Conservation (phyloP, 1,140 invertebrate species). For the Euura saliciscinereae region DNA sequence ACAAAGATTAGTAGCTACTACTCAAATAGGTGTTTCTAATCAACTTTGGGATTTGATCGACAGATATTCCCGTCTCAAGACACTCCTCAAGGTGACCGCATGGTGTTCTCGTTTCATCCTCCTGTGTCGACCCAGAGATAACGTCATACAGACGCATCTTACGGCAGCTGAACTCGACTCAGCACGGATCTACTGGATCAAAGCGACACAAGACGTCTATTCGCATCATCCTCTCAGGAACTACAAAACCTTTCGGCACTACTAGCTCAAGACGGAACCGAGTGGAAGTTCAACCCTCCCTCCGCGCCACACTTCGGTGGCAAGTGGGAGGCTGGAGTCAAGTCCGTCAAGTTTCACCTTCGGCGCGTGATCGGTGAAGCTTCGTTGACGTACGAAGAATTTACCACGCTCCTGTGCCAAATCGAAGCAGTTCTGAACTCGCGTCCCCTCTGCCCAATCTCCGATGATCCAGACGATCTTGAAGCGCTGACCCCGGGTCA, state of each 20-base stretch:
- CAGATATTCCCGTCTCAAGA: no score
- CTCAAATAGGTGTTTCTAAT: background rate
- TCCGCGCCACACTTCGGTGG: slow-evolving; percentile 48
- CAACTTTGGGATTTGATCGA: no score
- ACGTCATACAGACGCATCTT: background rate
- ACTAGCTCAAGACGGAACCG: background rate
- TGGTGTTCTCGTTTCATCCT: background rate
- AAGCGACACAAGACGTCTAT: background rate
- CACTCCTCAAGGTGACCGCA: background rate
- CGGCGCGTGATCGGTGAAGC: slow-evolving; percentile 19
- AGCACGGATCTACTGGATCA: background rate
- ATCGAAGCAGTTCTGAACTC: slow-evolving; percentile 29
- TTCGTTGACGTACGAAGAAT: slow-evolving; percentile 20
- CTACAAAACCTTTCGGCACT: slow-evolving; percentile 2
- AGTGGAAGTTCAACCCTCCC: slow-evolving; percentile 50
- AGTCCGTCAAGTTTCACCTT: slow-evolving; percentile 43
- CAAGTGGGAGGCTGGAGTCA: slow-evolving; percentile 49
- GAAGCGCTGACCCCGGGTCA: slow-evolving; percentile 20
- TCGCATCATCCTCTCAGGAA: background rate
- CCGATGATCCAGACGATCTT: slow-evolving; percentile 17
- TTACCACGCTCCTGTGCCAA: slow-evolving; percentile 11
- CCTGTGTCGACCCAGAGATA: background rate
- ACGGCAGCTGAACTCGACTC: background rate
- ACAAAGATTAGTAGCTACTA: no score
- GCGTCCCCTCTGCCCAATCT: slow-evolving; percentile 26